Evolutionary conservation across 2,888 invertebrate species (phyloP).

Genomic region (Lasioglossum calceatum): DNA sequence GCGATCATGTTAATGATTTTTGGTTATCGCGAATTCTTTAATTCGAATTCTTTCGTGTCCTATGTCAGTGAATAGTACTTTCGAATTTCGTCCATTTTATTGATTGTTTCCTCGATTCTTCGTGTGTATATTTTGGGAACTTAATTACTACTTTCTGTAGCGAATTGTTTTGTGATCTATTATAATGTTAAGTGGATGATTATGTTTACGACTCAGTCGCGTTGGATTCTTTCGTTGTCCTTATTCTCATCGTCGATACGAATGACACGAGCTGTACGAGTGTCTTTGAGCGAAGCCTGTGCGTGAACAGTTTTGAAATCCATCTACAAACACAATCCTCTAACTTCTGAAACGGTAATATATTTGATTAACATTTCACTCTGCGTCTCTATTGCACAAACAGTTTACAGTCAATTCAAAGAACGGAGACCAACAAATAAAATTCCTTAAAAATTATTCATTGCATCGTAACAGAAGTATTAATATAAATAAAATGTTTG

Average conservation of each 20-base stretch:
- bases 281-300: neutral
- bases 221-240: constrained; percentile 6
- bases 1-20: constrained; percentile 1
- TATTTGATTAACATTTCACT: neutral
- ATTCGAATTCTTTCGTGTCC: neutral
- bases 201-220: neutral
- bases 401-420: neutral
- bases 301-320: constrained; percentile 10
- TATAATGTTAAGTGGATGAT: neutral
- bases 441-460: neutral
- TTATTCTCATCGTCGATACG: neutral
- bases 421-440: neutral
- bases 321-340: neutral
- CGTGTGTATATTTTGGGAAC: neutral
- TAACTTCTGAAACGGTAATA: neutral
- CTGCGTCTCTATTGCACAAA: neutral
- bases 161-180: neutral
- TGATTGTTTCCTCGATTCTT: neutral
- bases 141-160: neutral
- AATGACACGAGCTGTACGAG: constrained; percentile 20
- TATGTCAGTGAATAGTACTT: neutral
- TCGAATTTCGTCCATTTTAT: neutral
- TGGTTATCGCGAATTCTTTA: neutral
- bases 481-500: neutral
- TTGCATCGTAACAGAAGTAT: neutral